Base-by-base conservation (phyloP, 2,113 vertebrate species). In the Calcarius ornatus region DNA sequence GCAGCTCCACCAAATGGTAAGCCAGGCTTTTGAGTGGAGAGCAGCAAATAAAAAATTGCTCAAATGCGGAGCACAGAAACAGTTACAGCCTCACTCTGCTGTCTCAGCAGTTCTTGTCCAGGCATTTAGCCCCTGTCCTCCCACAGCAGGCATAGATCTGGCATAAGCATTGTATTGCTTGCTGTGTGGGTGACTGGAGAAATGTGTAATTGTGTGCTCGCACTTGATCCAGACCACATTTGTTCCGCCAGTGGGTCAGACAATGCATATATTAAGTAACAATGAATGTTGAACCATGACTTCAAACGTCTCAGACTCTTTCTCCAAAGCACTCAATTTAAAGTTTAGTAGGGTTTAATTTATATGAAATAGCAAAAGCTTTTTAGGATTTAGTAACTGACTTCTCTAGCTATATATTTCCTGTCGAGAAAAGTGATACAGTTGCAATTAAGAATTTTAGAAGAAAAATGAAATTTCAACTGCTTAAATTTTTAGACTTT, bases 51-150 rank as follows among this genome's bases (percentile, higher is more conserved):
- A 90, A 66, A 86, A 56, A 65, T 48, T 30, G 43, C 40, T 82
- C 54, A 53, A 45, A 90, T 42, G 20, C 31, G 77, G 66, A 85
- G 61, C 31, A 43, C 25, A 72, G 88, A 54, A 92, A 30, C 4
- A 48, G 59, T 37, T 35, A 13, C 9, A 88, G 42, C 17, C 59
- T 61, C 45, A n/a, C 37, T 86, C 35, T 93, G 92, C 94, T 90
- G 57, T 31, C 78, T 91, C 90, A 94, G 94, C 86, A 94, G n/a
- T 71, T 95, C 65, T 69, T 71, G 22, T 45, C 82, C 89, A 80
- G 25, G 63, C 73, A 35, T 69, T 94, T 82, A 87, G 33, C 5
- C 5, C 86, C 70, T 92, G 90, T 92, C 59, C 71, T 90, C 79
- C 79, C 81, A 85, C 75, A 72, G 63, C 66, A 82, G 63, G 48